Percentiles rank a stretch among this genome's conserved stretches.
phyloP scores from a whole-genome alignment of 2,888 invertebrate species.

The Andrena trimmerana region DNA sequence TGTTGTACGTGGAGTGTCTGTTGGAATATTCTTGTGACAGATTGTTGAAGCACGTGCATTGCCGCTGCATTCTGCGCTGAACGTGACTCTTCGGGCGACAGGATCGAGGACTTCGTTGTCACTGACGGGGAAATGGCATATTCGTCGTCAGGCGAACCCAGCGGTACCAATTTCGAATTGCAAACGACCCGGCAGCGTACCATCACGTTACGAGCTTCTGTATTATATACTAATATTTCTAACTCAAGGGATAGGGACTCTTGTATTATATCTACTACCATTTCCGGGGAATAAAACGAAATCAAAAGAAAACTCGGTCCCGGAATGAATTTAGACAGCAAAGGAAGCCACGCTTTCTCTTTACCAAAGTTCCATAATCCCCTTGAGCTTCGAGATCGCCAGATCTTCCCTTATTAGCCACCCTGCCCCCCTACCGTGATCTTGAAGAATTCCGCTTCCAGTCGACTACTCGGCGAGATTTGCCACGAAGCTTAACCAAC shows the following conservation, averaged over 20 bases:
- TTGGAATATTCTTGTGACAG: conserved; percentile 63
- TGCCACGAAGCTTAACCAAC: conserved; percentile 49
- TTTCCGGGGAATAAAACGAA: too few relatives aligned
- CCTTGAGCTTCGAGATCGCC: too few relatives aligned
- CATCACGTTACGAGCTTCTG: too few relatives aligned
- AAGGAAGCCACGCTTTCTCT: too few relatives aligned
- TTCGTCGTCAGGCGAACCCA: conserved; percentile 42
- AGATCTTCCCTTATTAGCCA: too few relatives aligned
- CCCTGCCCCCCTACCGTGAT: background rate
- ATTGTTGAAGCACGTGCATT: conserved; percentile 66
- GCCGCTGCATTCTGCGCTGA: conserved; percentile 58
- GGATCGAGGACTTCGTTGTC: conserved; percentile 37
- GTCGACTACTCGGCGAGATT: conserved; percentile 30
- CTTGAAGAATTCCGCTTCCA: conserved; percentile 5
- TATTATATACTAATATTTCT: background rate
- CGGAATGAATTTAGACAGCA: too few relatives aligned
- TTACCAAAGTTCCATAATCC: too few relatives aligned
- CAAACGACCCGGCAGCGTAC: background rate
- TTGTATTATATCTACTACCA: too few relatives aligned
- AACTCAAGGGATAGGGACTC: too few relatives aligned
- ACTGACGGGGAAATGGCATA: conserved; percentile 25
- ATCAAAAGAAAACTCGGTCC: too few relatives aligned
- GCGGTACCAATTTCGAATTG: conserved; percentile 24
- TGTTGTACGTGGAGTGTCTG: conserved; percentile 17
- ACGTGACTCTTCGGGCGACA: conserved; percentile 55